Base-by-base conservation (phyloP, 2,888 invertebrate species). In the Plebejus melissa region DNA sequence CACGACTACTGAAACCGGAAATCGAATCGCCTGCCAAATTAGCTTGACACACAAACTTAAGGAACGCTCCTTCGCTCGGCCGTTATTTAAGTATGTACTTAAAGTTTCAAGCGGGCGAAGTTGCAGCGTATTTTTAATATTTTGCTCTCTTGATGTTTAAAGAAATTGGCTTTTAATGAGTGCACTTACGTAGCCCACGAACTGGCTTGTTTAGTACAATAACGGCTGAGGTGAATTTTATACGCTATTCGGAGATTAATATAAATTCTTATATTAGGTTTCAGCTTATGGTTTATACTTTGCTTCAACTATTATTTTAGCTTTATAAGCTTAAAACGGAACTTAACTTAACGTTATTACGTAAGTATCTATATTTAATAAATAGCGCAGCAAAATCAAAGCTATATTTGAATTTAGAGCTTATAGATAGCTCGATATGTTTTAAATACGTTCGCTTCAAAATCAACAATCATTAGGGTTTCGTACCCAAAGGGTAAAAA, bases 21-120 rank as follows among this genome's bases (percentile, higher is more conserved):
- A 91, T 90, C 90, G 89, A 91, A 90, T 90, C 89, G 88, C 87
- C 87, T 86, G 83, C 84, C 83, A 87, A 87, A 91, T 90, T 91
- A 89, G 86, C 83, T 87, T 85, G 86, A 87, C 86, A 87, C 82
- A 81, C 80, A 79, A 83, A 84, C 82, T 83, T 77, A 80, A 79
- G 76, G 78, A 82, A 79, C 79, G 80, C 78, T 80, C 82, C 80
- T 83, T 80, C 78, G 78, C 79, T 81, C 79, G 79, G 80, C 81
- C 79, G 81, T 82, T 84, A 84, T 85, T 85, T 80, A 82, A 84
- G 83, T 83, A 82, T 82, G 22, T 22, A 81, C 83, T 83, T 83
- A 80, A 85, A 85, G 78, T 84, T 82, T 79, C 77, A 77, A 81
- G 79, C 79, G 76, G 78, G 79, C 76, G 72, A 82, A 82, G 77